Evolutionary conservation across 2,888 invertebrate genomes (phyloP).

Genomic region (Scotopteryx bipunctaria): DNA sequence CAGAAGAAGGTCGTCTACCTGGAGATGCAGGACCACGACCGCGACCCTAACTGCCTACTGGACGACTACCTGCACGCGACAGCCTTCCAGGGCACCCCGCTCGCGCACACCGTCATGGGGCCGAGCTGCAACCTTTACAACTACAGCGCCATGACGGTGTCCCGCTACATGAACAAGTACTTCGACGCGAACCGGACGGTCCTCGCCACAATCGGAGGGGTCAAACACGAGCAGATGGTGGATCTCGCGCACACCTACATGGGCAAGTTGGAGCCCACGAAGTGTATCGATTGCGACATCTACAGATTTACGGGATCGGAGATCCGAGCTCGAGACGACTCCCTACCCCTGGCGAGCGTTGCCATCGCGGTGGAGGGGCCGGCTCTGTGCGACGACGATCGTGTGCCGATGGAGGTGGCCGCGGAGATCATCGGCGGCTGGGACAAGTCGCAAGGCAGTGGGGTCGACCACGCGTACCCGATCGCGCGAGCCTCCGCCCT

Average conservation of each 20-base stretch:
- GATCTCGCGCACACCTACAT: constrained; percentile 89
- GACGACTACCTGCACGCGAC: constrained; percentile 70
- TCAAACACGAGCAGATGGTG: constrained; percentile 92
- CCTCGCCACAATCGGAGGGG: constrained; percentile 95
- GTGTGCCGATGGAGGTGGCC: constrained; percentile 96
- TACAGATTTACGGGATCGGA: constrained; percentile 95
- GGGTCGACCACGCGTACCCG: constrained; percentile 90
- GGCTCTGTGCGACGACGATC: constrained; percentile 95
- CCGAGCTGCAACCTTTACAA: constrained; percentile 87
- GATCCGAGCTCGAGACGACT: constrained; percentile 93
- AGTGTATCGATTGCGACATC: constrained; percentile 61
- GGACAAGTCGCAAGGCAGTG: constrained; percentile 94
- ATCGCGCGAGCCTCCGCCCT: constrained; percentile 88
- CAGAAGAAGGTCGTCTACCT: constrained; percentile 60
- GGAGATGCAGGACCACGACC: constrained; percentile 66
- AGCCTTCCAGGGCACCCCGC: constrained; percentile 73
- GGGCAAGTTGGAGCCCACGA: constrained; percentile 82
- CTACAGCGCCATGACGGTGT: constrained; percentile 87
- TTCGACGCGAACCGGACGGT: constrained; percentile 96
- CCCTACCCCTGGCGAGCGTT: constrained; percentile 93
- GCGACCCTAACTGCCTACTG: constrained; percentile 48
- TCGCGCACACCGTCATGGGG: constrained; percentile 78
- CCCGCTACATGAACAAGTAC: constrained; percentile 90
- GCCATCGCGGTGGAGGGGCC: constrained; percentile 96
- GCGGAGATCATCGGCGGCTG: constrained; percentile 95